These are phyloP conservation scores for Nestor notabilis DNA, from an alignment of 2,113 vertebrate species.

Conservation along the genomic window DNA sequence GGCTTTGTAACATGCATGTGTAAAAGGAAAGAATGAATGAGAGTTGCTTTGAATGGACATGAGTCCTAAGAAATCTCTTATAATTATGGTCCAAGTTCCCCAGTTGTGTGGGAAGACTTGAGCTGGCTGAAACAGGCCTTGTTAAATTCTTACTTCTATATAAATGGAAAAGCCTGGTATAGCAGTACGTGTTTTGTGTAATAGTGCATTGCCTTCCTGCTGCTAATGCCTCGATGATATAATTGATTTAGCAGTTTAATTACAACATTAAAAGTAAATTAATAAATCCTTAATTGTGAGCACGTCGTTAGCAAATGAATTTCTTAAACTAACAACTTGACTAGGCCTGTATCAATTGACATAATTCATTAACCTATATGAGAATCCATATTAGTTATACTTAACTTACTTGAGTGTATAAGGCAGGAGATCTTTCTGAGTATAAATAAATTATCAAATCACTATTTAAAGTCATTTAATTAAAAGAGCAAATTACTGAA, in stretches of 20 bases:
- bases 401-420: slow-evolving; percentile 1
- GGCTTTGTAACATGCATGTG: neutral
- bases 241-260: slow-evolving; percentile 28
- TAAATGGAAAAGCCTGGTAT: neutral
- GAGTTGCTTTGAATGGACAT: neutral
- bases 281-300: slow-evolving; percentile 39
- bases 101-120: neutral
- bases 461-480: slow-evolving; percentile 40
- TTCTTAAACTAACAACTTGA: slow-evolving; percentile 34
- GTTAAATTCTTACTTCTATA: neutral
- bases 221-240: neutral
- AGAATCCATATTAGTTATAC: slow-evolving; percentile 38
- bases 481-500: slow-evolving; percentile 20
- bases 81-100: neutral
- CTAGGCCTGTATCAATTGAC: slow-evolving; percentile 11
- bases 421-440: neutral
- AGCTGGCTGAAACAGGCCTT: neutral
- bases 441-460: slow-evolving; percentile 50
- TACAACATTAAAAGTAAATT: slow-evolving; percentile 13
- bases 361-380: slow-evolving; percentile 11
- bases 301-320: slow-evolving; percentile 1
- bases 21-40: neutral
- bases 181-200: neutral
- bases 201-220: neutral
- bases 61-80: neutral